Base-by-base conservation (phyloP, 2,888 invertebrate genomes). In the Halictus ligatus region DNA sequence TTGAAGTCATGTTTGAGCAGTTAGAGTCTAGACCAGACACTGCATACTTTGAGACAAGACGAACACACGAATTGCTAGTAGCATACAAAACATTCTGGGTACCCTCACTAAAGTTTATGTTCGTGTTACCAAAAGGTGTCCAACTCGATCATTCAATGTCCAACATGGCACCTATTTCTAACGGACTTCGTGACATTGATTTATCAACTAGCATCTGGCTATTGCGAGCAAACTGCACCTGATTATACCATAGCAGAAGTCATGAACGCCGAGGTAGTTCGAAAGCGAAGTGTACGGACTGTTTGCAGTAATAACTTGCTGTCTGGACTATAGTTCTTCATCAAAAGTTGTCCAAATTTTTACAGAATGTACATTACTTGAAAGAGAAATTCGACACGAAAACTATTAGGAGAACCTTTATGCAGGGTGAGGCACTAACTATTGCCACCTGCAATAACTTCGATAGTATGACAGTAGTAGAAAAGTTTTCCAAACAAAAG, bases 91-190 rank as follows among this genome's bases (percentile, higher is more conserved):
- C 54, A 54, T n/a, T 54, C 58, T n/a, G 12, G n/a, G 58, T n/a
- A 58, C n/a, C 12, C n/a, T 58, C 4, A 12, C 58, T n/a, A 12
- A 58, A 58, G 58, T 58, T 58, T 58, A n/a, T n/a, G 58, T 58
- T n/a, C 58, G 58, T 58, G 58, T n/a, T 58, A 58, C n/a, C 58
- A 5, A 58, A 58, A 58, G 58, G 58, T 58, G 58, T 5, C 58
- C 58, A 58, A 58, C 58, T 58, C 58, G 58, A 58, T 58, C 58
- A n/a, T 58, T 58, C 58, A 58, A 58, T n/a, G 58, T 58, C 58
- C 21, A 58, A 58, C 25, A 1, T 18, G 40, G 29, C 50, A 54
- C 46, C 46, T 15, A 48, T 75, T 79, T 58, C 58, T 58, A 58
- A 58, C 58, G 58, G n/a, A 58, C 58, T 58, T 58, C 58, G n/a